phyloP scores from a whole-genome alignment of 2,797 vertebrate genomes.

The Lemur catta region DNA sequence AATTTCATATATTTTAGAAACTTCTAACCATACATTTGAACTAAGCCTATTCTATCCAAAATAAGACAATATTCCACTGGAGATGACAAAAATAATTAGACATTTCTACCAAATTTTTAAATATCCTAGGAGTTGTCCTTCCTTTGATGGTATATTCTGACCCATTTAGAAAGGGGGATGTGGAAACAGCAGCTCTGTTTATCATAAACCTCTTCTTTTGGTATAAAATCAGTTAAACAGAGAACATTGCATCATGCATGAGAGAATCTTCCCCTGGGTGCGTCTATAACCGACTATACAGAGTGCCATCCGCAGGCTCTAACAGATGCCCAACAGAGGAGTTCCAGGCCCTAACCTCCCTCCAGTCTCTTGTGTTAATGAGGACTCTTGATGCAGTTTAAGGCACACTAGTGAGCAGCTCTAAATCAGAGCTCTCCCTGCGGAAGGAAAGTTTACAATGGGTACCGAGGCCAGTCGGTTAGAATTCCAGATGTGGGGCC shows the following conservation, averaged over 20 bases:
- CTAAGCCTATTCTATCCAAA: background rate
- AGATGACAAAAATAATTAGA: slow-evolving; percentile 24
- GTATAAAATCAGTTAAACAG: slow-evolving; percentile 65
- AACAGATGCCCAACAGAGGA: slow-evolving; percentile 85
- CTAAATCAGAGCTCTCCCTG: slow-evolving; percentile 84
- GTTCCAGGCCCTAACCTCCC: slow-evolving; percentile 83
- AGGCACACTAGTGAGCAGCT: slow-evolving; percentile 85
- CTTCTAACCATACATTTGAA: slow-evolving; percentile 6
- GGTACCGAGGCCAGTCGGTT: slow-evolving; percentile 78
- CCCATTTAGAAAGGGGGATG: background rate
- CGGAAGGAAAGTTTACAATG: slow-evolving; percentile 74
- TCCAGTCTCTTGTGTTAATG: slow-evolving; percentile 86
- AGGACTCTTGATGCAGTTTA: slow-evolving; percentile 88
- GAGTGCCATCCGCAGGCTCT: slow-evolving; percentile 79
- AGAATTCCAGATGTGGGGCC: slow-evolving; percentile 93
- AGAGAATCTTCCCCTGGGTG: slow-evolving; percentile 80
- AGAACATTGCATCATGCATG: slow-evolving; percentile 40
- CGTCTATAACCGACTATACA: slow-evolving; percentile 65
- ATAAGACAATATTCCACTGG: background rate
- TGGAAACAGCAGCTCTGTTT: slow-evolving; percentile 22
- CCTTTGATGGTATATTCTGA: background rate
- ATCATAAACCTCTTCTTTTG: background rate
- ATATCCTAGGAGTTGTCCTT: background rate
- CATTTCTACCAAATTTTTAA: slow-evolving; percentile 31
- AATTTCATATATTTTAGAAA: background rate